Percentiles rank a stretch among this genome's conserved stretches.
Evolutionary conservation across 2,113 vertebrate species (phyloP).

Genomic region (Pao palembangensis): DNA sequence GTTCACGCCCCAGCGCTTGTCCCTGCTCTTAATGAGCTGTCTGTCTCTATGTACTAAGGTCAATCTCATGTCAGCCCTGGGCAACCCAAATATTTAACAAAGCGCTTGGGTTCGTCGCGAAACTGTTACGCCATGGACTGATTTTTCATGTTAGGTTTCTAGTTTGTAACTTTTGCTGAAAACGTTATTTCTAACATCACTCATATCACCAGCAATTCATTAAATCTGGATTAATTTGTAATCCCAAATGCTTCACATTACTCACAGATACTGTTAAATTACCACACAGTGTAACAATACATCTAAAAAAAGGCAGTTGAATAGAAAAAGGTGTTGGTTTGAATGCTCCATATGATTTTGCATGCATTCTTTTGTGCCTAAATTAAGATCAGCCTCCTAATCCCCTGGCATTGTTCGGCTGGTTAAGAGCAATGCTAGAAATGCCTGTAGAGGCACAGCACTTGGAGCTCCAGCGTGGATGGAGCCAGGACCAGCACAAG

Average conservation of each 20-base stretch:
- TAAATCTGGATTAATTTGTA: too few relatives aligned
- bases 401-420: constrained; percentile 66
- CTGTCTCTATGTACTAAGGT: constrained; percentile 37
- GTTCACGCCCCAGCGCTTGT: constrained; percentile 29
- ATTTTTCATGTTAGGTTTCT: too few relatives aligned
- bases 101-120: too few relatives aligned
- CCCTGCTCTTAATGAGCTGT: constrained; percentile 19
- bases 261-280: too few relatives aligned
- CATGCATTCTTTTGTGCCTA: constrained; percentile 44
- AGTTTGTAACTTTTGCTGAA: too few relatives aligned
- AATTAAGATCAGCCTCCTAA: constrained; percentile 54
- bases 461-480: constrained; percentile 22
- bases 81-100: constrained; percentile 21
- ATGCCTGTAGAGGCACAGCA: constrained; percentile 31
- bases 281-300: too few relatives aligned
- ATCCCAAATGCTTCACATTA: too few relatives aligned
- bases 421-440: constrained; percentile 49
- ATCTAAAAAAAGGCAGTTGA: background rate
- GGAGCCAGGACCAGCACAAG: constrained; percentile 55
- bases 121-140: too few relatives aligned
- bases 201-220: too few relatives aligned
- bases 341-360: constrained; percentile 22
- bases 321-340: background rate
- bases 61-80: constrained; percentile 22
- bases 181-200: too few relatives aligned